phyloP scores from a whole-genome alignment of 2,888 invertebrate genomes.

The Hemaris fuciformis region DNA sequence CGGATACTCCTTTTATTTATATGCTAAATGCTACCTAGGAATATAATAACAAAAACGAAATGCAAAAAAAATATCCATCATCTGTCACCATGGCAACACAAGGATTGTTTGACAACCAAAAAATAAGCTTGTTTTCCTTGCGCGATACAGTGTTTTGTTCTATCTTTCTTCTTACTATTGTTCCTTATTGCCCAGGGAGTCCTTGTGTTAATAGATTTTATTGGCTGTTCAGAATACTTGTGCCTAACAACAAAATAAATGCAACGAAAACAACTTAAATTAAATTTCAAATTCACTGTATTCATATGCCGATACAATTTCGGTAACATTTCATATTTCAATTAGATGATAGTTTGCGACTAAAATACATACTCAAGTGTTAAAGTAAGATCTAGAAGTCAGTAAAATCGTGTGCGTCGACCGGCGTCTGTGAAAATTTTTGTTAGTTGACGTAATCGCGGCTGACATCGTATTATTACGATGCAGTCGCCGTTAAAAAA shows the following conservation, averaged over 20 bases:
- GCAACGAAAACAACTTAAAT: not conserved
- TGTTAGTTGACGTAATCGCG: conserved; percentile 71
- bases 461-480: conserved; percentile 60
- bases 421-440: conserved; percentile 33
- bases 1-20: too few relatives aligned
- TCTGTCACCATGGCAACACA: conserved; percentile 47
- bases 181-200: not conserved
- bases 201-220: not conserved
- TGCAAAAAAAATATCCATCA: not conserved
- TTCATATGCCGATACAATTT: conserved; percentile 17
- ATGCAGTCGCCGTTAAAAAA: conserved; percentile 46
- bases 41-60: not conserved
- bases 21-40: too few relatives aligned
- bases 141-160: not conserved
- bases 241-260: not conserved
- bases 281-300: conserved; percentile 24
- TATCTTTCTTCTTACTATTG: not conserved
- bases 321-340: not conserved
- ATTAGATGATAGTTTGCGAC: not conserved
- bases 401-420: not conserved
- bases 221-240: not conserved
- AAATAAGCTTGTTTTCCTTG: not conserved
- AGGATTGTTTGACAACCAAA: conserved; percentile 14
- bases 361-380: not conserved
- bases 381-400: not conserved